Percentiles rank a stretch among this genome's conserved stretches.
Evolutionary conservation across 2,888 invertebrate genomes (phyloP).

Genomic region (Protonemura montana): DNA sequence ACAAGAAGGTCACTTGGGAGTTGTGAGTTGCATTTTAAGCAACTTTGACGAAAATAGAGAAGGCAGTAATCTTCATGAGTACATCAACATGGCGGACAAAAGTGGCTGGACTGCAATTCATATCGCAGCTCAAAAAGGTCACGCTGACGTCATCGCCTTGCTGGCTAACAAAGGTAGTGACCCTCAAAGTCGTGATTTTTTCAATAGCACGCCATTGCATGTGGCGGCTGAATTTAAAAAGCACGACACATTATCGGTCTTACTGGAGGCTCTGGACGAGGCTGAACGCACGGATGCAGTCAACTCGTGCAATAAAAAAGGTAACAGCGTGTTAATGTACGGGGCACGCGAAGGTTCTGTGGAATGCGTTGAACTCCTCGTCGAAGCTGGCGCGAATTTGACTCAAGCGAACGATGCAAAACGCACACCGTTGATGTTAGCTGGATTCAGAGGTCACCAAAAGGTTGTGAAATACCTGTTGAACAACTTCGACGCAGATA

Average conservation of each 20-base stretch:
- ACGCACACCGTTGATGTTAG: neutral
- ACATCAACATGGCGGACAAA: neutral
- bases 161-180: too few species aligned
- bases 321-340: constrained; percentile 22
- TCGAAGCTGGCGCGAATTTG: neutral
- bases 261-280: too few species aligned
- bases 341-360: constrained; percentile 28
- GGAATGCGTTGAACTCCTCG: constrained; percentile 29
- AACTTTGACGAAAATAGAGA: too few species aligned
- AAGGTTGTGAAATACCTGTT: neutral
- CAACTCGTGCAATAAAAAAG: neutral
- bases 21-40: too few species aligned
- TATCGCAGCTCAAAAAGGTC: neutral
- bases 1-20: too few species aligned
- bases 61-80: too few species aligned
- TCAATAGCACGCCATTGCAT: too few species aligned
- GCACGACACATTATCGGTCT: too few species aligned
- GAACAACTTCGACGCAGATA: neutral
- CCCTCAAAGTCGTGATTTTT: too few species aligned
- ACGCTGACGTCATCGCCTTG: too few species aligned
- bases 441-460: neutral
- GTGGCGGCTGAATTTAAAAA: too few species aligned
- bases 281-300: too few species aligned
- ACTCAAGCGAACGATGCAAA: neutral
- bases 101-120: neutral